Base-by-base conservation (phyloP, 2,113 vertebrate genomes). In the Panthera leo region DNA sequence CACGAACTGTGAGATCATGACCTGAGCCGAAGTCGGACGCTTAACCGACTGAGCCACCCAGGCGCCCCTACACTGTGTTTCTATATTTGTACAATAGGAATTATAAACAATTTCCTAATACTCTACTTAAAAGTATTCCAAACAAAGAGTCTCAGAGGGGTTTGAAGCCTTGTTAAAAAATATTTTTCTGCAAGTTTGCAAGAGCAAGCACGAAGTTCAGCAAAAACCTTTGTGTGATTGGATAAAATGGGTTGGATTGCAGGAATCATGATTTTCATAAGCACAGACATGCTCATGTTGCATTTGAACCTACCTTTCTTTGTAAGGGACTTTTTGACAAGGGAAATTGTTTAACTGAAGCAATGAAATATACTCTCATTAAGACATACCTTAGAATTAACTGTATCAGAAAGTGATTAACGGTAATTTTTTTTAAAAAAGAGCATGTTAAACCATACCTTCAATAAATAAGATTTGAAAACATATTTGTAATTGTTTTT, bases 71-170 rank as follows among this genome's bases (percentile, higher is more conserved):
- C 19, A 53, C 48, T 84, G 27, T 42, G 76, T 27, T 91, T 31
- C 51, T 71, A 12, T 25, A 83, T 48, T 58, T 92, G 15, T 51
- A 51, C 34, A 86, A 42, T 80, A 67, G 18, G 58, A 80, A 76
- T 21, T 89, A 5, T 70, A 92, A 93, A 85, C 16, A 70, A 51
- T 87, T 63, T 58, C 51, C 67, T 87, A 61, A 91, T 61, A 61
- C 58, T 70, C 14, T 53, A 76, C 42, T 95, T 75, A 51, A 82
- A 95, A 82, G 88, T 42, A 93, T 91, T 70, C 16, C 75, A 87
- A 71, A 83, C 58, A 79, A 61, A 39, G 53, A 83, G 34, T 76
- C 83, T 84, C 61, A 34, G 34, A 80, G 73, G 19, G 5, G 8
- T 82, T 9, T 68, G 67, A 51, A 65, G 53, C 18, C 53, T 80